Base-by-base conservation (phyloP, 2,113 vertebrate genomes). In the Mustela nigripes region DNA sequence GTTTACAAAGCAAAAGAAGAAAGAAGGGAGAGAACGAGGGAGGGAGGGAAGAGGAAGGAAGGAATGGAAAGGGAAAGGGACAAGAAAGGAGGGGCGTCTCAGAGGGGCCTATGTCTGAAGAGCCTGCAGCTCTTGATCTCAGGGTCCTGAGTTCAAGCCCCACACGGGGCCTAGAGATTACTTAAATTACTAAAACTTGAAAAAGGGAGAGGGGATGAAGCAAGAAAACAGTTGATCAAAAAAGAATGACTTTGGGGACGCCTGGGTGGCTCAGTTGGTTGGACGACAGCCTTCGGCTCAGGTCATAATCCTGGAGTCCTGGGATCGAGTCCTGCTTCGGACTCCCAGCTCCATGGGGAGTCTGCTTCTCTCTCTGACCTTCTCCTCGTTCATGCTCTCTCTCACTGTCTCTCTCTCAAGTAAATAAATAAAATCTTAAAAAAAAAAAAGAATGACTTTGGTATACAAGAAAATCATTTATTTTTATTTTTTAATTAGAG, bases 401-500 rank as follows among this genome's bases (percentile, higher is more conserved):
- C 36, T 36, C 36, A 36, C 36, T 36, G 36, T 36, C 36, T 36
- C 36, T 36, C 36, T 36, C 36, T 36, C 36, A 36, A 36, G 36
- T 36, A 36, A 36, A 36, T 36, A 36, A 36, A 36, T 36, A 36
- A 36, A 36, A 36, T 36, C 36, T 36, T 36, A 36, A 36, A 36
- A 36, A 36, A 36, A 82, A 69, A 36, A 76, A 19, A 45, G 18
- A 81, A 80, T 67, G n/a, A 22, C 21, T n/a, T 95, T 79, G 89
- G 21, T 36, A 48, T 33, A 65, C 10, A 65, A 21, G 42, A 73
- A 89, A n/a, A n/a, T 9, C 4, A 14, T 45, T 97, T 91, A 89
- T 94, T 87, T 97, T 92, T 80, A 97, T 48, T 82, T 78, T 94
- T 95, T 92, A 95, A 92, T 91, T 96, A 60, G 88, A 0, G 0